Evolutionary conservation across 2,113 vertebrate genomes (phyloP).

Genomic region (Campylomormyrus tamandua): DNA sequence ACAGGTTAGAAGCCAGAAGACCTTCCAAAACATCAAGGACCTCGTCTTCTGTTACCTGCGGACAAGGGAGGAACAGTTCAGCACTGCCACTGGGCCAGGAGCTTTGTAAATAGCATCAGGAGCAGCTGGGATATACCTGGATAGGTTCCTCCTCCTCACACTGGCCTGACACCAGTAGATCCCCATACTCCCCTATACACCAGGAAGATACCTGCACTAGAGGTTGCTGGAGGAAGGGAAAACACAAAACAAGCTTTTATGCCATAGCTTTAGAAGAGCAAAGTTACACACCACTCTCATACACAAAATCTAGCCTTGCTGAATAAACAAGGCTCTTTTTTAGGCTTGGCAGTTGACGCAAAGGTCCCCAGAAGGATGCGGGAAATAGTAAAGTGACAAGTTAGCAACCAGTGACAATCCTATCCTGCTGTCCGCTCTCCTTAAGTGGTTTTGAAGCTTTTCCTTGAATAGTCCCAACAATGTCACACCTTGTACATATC

Average conservation of each 20-base stretch:
- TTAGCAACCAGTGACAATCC: neutral
- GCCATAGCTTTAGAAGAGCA: neutral
- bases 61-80: constrained; percentile 1
- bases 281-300: neutral
- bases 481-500: neutral
- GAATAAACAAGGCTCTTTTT: neutral
- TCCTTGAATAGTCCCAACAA: neutral
- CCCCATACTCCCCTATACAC: constrained; percentile 98
- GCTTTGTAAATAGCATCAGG: neutral
- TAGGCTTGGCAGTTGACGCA: neutral
- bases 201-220: constrained; percentile 95
- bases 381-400: neutral
- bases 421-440: neutral
- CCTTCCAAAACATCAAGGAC: constrained; percentile 96
- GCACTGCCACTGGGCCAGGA: neutral
- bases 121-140: constrained; percentile 66
- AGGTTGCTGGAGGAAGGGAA: constrained; percentile 73
- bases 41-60: constrained; percentile 93
- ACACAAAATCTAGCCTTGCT: neutral
- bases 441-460: neutral
- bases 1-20: constrained; percentile 92
- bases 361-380: neutral
- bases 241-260: constrained; percentile 4
- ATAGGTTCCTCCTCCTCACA: constrained; percentile 98
- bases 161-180: constrained; percentile 90